Base-by-base conservation (phyloP, 2,888 invertebrate species). In the Micoletzkya japonica region DNA sequence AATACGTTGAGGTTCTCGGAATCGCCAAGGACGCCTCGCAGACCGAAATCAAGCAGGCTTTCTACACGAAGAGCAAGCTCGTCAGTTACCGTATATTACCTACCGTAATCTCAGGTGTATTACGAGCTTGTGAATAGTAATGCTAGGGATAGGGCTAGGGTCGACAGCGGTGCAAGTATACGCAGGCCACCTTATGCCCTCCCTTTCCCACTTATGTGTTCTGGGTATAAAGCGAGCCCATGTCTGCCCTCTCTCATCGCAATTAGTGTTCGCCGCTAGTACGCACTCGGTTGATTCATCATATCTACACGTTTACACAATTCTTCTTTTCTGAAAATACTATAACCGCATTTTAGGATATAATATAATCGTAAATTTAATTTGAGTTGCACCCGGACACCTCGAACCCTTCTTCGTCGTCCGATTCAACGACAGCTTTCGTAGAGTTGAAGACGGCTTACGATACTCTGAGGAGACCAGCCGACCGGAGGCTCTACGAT, bases 371-470 rank as follows among this genome's bases (percentile, higher is more conserved):
- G 66, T 56, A 71, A 66, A 74, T 37, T 54, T 63, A 28, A 39
- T 63, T 28, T 50, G 68, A 24, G 24, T 67, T 79, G 17, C 72
- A 82, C 81, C 69, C 78, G 7, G 82, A 83, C 63, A 82, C 83
- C 4, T 82, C 82, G 68, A 73, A 71, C 49, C 77, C 80, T 54
- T 71, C 71, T 14, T 64, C 64, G n/a, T 63, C 64, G 17, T 50
- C 57, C 2, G 77, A 66, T 14, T 69, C 78, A 10, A 73, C 78
- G 4, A 69, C 66, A 1, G 74, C 73, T 7, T 83, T 83, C 70
- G 70, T 81, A 10, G 82, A 83, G 59, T 70, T 83, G 54, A 83
- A 83, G 72, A 72, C 70, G 24, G 81, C 81, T 0, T 81, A 81
- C 71, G 81, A 80, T 70, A 70, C 77, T 30, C 71, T 76, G 67